Base-by-base conservation (phyloP, 2,888 invertebrate genomes). In the Cryptocephalus moraei region DNA sequence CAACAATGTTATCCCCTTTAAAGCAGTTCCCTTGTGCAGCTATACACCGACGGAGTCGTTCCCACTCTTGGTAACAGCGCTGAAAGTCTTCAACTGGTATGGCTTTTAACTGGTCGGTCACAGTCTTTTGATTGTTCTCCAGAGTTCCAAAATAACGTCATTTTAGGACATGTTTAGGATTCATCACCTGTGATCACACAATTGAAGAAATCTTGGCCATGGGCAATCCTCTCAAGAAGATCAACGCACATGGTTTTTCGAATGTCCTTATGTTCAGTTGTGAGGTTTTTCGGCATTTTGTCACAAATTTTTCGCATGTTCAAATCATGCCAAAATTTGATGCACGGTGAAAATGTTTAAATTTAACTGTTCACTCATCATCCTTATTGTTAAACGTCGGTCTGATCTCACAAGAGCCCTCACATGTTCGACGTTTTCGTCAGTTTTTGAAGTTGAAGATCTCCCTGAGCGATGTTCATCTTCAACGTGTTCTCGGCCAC, bases 91-190 rank as follows among this genome's bases (percentile, higher is more conserved):
- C 39, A 42, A 46, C 38, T 46, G 42, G 31, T 42, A 46, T 46
- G 31, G 32, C 46, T 39, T 42, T 47, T 39, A 47, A 39, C 43
- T 47, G 47, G 43, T 47, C 43, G 39, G 39, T 39, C 43, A 43
- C 39, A 41, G 41, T 32, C 22, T 9, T 41, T 13, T 41, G 41
- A 50, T 53, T 56, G 50, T 57, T 54, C 46, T 56, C 48, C 22
- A 52, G 31, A 51, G 49, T 55, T 51, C 47, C 54, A 49, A 59
- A 57, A 59, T 50, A 46, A 48, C 39, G 44, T 52, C 49, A 47
- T 43, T 56, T 57, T 50, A 57, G 50, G 14, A 43, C 34, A 49
- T 10, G 22, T 9, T 6, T 6, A 22, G 22, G 22, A 22, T 22
- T 22, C 22, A 22, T 22, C 22, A 22, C 22, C 22, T 2, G 22